Conservation (phyloP, 2,888 invertebrate species). For the Drosophila acutilabella region DNA sequence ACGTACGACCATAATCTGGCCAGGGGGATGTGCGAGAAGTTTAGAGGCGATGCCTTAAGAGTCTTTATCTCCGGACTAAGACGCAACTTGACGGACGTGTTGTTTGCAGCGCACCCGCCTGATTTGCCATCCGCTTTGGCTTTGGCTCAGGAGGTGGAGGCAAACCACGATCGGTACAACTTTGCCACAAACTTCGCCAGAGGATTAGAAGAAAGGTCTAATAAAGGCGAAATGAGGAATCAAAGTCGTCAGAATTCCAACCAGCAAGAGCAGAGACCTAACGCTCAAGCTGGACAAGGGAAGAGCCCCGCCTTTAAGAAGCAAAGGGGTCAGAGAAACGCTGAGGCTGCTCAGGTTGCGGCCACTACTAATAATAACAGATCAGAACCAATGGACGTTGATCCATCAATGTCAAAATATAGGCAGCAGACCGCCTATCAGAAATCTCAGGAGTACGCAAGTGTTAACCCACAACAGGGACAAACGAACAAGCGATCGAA, state of each 20-base stretch:
- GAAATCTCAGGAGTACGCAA: too few species aligned
- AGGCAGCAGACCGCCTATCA: background rate
- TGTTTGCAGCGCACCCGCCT: background rate
- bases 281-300: too few species aligned
- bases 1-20: background rate
- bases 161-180: background rate
- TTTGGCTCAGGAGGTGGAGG: background rate
- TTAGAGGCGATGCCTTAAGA: background rate
- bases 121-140: background rate
- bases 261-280: too few species aligned
- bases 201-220: too few species aligned
- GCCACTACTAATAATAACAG: background rate
- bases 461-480: background rate
- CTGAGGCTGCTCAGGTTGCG: too few species aligned
- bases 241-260: too few species aligned
- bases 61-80: slow-evolving; percentile 3
- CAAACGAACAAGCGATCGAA: background rate
- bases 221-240: too few species aligned
- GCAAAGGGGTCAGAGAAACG: background rate
- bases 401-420: background rate
- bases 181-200: too few species aligned
- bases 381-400: background rate
- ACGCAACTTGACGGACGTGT: background rate
- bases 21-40: background rate
- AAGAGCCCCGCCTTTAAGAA: too few species aligned